Evolutionary conservation across 2,797 vertebrate species (phyloP).

Genomic region (Lacerta agilis): DNA sequence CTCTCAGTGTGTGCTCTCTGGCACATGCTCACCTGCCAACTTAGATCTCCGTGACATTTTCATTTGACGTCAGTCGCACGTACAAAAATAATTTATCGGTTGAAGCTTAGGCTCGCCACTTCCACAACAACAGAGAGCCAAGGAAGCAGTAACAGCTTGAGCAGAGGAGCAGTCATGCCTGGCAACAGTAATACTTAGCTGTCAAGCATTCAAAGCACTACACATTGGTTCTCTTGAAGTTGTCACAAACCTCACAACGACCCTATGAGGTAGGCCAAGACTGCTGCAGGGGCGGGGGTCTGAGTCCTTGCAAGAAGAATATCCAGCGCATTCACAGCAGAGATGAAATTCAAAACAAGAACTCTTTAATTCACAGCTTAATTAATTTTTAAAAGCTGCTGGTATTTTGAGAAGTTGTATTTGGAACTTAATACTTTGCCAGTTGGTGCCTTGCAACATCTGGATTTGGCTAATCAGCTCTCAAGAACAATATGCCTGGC

Average conservation of each 20-base stretch:
- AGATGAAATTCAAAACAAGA: neutral
- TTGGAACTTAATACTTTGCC: no score
- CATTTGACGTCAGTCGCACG: constrained; percentile 52
- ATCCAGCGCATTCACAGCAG: neutral
- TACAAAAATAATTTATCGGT: constrained; percentile 33
- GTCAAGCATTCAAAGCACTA: neutral
- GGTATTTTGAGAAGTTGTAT: no score
- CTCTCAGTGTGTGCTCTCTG: constrained; percentile 1
- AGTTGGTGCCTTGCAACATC: no score
- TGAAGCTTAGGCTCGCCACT: neutral
- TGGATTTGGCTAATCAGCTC: no score
- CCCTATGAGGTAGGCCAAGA: neutral
- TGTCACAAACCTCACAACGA: neutral
- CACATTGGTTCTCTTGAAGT: neutral
- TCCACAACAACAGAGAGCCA: neutral
- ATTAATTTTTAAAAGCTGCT: no score
- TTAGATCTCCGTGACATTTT: constrained; percentile 45
- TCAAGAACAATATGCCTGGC: no score
- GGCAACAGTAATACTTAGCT: neutral
- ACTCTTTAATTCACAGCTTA: neutral
- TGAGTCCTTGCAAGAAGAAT: neutral
- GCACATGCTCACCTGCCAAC: constrained; percentile 34
- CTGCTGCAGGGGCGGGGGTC: neutral
- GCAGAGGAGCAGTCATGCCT: neutral
- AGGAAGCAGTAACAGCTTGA: constrained; percentile 9